Percentiles rank a stretch among this genome's conserved stretches.
Evolutionary conservation across 1,140 invertebrate genomes (phyloP).

Genomic region (Temnothorax longispinosus): DNA sequence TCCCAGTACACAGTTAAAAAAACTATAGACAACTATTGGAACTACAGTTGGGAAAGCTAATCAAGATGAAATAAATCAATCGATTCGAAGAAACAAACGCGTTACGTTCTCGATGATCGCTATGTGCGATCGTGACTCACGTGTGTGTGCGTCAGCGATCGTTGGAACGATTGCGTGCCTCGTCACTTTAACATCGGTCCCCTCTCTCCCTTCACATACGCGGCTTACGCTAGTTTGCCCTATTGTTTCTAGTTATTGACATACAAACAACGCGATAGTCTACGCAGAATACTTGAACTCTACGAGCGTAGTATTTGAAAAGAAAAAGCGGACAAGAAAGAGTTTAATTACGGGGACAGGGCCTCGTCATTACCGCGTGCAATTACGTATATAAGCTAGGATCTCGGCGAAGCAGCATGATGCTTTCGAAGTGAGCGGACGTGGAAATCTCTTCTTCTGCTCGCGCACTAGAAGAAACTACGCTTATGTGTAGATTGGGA

Average conservation of each 20-base stretch:
- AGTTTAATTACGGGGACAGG: conserved; percentile 50
- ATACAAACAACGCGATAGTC: background rate
- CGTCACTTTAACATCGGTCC: conserved; percentile 36
- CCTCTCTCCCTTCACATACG: conserved; percentile 28
- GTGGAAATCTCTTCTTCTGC: conserved; percentile 18
- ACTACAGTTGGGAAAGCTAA: conserved; percentile 28
- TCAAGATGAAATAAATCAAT: conserved; percentile 52
- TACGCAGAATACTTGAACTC: background rate
- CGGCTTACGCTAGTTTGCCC: conserved; percentile 38
- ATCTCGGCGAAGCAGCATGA: background rate
- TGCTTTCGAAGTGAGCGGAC: background rate
- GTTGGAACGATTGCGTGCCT: conserved; percentile 29
- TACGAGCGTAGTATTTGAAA: background rate
- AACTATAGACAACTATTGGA: conserved; percentile 11
- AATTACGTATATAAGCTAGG: background rate
- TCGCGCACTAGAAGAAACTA: conserved; percentile 42
- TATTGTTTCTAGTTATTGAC: conserved; percentile 39
- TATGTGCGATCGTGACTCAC: conserved; percentile 62
- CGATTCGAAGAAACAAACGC: conserved; percentile 53
- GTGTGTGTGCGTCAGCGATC: conserved; percentile 40
- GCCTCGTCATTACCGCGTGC: background rate
- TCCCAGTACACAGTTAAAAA: background rate
- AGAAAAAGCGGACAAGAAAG: background rate
- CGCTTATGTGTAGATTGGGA: conserved; percentile 66
- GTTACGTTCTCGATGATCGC: conserved; percentile 39